phyloP scores from a whole-genome alignment of 2,113 vertebrate species.

The Galbula dea region DNA sequence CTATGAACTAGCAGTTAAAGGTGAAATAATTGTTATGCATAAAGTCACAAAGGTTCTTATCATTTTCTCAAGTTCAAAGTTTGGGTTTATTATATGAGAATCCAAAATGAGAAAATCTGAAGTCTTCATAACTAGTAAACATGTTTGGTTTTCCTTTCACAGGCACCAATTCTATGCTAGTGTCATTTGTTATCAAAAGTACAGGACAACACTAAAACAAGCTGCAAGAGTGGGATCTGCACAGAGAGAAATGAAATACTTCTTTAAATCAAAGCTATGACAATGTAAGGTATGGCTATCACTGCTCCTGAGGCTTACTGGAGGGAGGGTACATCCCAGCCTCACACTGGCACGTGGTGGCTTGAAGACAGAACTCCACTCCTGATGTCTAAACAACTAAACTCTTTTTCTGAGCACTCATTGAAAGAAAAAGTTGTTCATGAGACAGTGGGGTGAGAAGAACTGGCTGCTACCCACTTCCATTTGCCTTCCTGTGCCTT shows the following conservation, averaged over 20 bases:
- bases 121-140: background rate
- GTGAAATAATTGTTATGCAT: background rate
- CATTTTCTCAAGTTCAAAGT: background rate
- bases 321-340: background rate
- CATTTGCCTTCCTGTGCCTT: background rate
- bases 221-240: background rate
- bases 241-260: background rate
- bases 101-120: background rate
- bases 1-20: background rate
- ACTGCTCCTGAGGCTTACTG: background rate
- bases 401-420: background rate
- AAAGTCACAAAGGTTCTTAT: background rate
- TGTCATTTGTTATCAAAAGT: background rate
- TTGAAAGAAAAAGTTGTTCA: background rate
- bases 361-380: background rate
- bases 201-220: background rate
- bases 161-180: background rate
- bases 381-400: background rate
- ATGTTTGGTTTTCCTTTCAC: background rate
- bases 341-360: rapidly evolving
- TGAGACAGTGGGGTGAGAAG: background rate
- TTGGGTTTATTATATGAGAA: background rate
- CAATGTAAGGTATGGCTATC: background rate
- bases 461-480: background rate
- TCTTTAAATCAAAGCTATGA: background rate